Base-by-base conservation (phyloP, 1,140 invertebrate species). In the Calliopsis andreniformis region DNA sequence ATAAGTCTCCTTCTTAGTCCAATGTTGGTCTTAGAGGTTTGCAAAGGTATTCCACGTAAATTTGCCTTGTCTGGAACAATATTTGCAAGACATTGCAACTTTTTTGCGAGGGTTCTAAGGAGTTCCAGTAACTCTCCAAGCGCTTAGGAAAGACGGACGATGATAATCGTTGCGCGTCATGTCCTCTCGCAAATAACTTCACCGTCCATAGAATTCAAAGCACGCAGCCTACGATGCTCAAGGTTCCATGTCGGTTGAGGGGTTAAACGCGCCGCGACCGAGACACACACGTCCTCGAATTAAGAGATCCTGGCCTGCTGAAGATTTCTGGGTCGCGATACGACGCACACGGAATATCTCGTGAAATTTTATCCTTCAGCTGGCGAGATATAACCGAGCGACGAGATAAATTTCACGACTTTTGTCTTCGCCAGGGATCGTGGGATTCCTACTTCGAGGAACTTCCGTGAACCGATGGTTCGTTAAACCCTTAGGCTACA, bases 321-420 rank as follows among this genome's bases (percentile, higher is more conserved):
- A 7, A 59, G 56, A 59, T 59, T 59, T 59, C 56, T 59, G 32
- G 56, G 56, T 23, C 56, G 56, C n/a, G 56, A 59, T 59, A 59
- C 56, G 32, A 3, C 56, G n/a, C 56, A 10, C 56, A 8, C 12
- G 32, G 56, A 59, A 58, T 32, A 32, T 35, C 30, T 16, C 10
- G 56, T 39, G 56, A 59, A 59, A 59, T 59, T 59, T 59, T 59
- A 59, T 59, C 56, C 56, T 59, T 32, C 56, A 8, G 55, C n/a
- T 35, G 56, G n/a, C n/a, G 56, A 59, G 55, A 56, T 56, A 56
- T n/a, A n/a, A n/a, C n/a, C 16, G 2, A 30, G n/a, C 10, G 10
- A 39, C n/a, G n/a, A 16, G 55, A 18, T 30, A 16, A 12, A 23
- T 32, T 59, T 59, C 56, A 23, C 32, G 56, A 59, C 56, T 59